Evolutionary conservation across 2,113 vertebrate genomes (phyloP).

Genomic region (Crypturellus undulatus): DNA sequence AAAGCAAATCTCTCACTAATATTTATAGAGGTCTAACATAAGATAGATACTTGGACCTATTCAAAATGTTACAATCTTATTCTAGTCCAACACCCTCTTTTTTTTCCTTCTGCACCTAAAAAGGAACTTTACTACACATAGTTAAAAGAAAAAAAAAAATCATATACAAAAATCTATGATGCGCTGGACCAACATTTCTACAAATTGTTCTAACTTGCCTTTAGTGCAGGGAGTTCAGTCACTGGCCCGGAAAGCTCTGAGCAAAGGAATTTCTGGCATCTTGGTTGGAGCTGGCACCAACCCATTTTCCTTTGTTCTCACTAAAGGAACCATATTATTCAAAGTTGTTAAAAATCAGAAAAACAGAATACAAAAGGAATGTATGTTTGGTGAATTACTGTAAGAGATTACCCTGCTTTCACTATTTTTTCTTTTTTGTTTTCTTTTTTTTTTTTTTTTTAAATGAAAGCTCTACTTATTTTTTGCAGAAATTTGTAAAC

Average conservation of each 20-base stretch:
- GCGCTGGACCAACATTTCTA: neutral
- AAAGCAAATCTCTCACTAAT: neutral
- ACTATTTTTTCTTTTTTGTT: neutral
- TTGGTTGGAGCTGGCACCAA: conserved; percentile 53
- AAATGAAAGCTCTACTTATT: neutral
- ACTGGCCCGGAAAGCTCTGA: conserved; percentile 48
- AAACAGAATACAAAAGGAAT: neutral
- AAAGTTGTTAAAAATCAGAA: neutral
- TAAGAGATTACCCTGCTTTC: neutral
- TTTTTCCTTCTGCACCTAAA: neutral
- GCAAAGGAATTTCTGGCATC: conserved; percentile 70
- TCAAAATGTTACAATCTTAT: neutral
- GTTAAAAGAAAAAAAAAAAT: too few species aligned
- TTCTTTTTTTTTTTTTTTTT: neutral
- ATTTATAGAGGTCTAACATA: neutral
- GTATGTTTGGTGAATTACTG: neutral
- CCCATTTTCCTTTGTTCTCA: conserved; percentile 61
- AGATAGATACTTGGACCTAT: neutral
- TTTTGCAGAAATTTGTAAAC: neutral
- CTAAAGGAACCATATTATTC: conserved; percentile 58
- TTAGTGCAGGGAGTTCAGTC: neutral
- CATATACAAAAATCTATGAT: neutral
- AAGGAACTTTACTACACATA: neutral
- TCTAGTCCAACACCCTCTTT: neutral
- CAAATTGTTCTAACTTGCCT: conserved; percentile 27